phyloP scores from a whole-genome alignment of 2,113 vertebrate genomes.

The Genyomyrus donnyi region DNA sequence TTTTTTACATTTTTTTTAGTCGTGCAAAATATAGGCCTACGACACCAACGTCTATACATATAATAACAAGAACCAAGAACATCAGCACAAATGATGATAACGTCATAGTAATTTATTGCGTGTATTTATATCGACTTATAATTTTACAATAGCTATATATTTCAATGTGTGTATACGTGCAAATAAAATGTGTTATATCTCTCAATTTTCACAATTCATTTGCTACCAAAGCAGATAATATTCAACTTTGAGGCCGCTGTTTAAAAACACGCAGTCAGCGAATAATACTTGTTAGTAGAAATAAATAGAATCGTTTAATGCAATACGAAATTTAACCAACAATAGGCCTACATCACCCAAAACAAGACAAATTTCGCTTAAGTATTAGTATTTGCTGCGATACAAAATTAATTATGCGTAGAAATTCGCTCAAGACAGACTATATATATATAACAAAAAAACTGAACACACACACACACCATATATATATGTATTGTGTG shows the following conservation, averaged over 20 bases:
- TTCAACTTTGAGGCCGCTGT: background rate
- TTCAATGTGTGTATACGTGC: background rate
- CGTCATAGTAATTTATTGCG: background rate
- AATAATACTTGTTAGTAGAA: background rate
- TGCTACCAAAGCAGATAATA: background rate
- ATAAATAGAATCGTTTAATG: background rate
- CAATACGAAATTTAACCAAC: background rate
- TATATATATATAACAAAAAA: background rate
- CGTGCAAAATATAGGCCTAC: background rate
- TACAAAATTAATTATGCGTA: background rate
- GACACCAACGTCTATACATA: background rate
- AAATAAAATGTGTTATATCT: background rate
- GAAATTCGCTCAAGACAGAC: background rate
- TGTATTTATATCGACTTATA: background rate
- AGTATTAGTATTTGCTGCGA: background rate
- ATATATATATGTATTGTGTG: too few relatives aligned
- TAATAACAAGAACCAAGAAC: background rate
- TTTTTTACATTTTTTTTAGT: background rate
- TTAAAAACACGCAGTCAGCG: background rate
- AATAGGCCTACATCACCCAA: background rate
- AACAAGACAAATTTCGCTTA: background rate
- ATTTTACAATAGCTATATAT: background rate
- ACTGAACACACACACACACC: too few relatives aligned
- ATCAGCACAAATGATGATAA: background rate
- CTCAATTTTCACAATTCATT: background rate